Conservation (phyloP, 2,888 invertebrate species). For the Drosophila nigricruria region DNA sequence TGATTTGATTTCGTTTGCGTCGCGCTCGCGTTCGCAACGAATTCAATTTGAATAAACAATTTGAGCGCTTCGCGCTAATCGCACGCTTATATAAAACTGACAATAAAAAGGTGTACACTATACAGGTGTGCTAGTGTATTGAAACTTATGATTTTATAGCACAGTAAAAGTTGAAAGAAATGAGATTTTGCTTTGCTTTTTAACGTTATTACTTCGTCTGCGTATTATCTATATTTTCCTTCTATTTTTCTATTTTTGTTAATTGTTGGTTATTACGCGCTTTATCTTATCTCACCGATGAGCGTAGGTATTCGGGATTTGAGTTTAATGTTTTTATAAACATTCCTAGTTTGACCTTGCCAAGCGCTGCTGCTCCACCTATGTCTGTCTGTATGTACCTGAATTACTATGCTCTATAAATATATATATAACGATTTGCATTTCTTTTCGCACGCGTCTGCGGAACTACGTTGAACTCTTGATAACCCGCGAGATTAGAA, state of each 20-base stretch:
- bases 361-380: slow-evolving; percentile 40
- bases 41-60: slow-evolving; percentile 74
- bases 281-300: slow-evolving; percentile 62
- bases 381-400: slow-evolving; percentile 38
- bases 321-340: slow-evolving; percentile 25
- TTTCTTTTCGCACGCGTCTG: slow-evolving; percentile 49
- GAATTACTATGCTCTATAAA: slow-evolving; percentile 30
- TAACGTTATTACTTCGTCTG: slow-evolving; percentile 35
- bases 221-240: slow-evolving; percentile 36
- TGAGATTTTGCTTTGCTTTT: slow-evolving; percentile 44
- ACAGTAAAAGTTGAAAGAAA: slow-evolving; percentile 32
- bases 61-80: slow-evolving; percentile 55
- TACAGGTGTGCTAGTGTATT: slow-evolving; percentile 2
- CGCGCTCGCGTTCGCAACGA: slow-evolving; percentile 35
- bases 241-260: slow-evolving; percentile 27
- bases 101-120: background rate
- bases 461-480: slow-evolving; percentile 30
- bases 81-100: slow-evolving; percentile 54
- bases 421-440: slow-evolving; percentile 41
- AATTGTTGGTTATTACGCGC: slow-evolving; percentile 65
- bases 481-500: slow-evolving; percentile 72
- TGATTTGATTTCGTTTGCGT: slow-evolving; percentile 35
- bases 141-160: slow-evolving; percentile 31
- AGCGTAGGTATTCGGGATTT: slow-evolving; percentile 39
- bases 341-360: slow-evolving; percentile 56